phyloP scores from a whole-genome alignment of 2,113 vertebrate genomes.

The Patagioenas fasciata region DNA sequence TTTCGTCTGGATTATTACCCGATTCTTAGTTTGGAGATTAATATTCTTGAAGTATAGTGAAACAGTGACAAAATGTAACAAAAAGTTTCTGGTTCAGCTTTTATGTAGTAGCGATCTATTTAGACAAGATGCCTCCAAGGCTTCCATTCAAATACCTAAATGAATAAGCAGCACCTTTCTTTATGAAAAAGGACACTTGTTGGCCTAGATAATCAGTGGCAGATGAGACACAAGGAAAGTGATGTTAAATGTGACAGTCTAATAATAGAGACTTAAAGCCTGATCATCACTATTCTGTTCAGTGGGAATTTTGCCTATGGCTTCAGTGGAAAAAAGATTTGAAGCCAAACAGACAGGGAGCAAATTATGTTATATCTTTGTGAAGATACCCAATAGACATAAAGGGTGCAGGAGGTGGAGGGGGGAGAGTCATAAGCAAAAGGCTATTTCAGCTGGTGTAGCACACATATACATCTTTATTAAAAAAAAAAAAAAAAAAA shows the following conservation, averaged over 20 bases:
- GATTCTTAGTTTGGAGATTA: not conserved
- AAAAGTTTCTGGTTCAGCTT: not conserved
- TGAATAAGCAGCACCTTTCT: not conserved
- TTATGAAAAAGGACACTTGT: not conserved
- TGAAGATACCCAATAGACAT: not conserved
- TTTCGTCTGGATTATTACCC: constrained; percentile 47
- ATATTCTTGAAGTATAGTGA: not conserved
- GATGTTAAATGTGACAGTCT: not conserved
- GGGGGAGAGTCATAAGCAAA: not conserved
- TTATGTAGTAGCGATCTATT: not conserved
- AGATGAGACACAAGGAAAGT: not conserved
- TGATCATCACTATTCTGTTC: not conserved
- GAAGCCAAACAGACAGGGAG: not conserved
- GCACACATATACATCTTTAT: not conserved
- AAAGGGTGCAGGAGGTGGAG: not conserved
- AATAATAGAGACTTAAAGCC: not conserved
- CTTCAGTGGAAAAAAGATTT: not conserved
- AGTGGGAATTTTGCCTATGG: not conserved
- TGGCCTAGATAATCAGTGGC: not conserved
- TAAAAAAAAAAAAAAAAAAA: not conserved
- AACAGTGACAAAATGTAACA: not conserved
- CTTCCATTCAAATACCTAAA: not conserved
- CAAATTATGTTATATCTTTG: not conserved
- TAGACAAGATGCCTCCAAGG: not conserved
- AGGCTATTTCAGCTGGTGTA: not conserved